Conservation (phyloP, 2,797 vertebrate species). For the Ceyx erithaca region DNA sequence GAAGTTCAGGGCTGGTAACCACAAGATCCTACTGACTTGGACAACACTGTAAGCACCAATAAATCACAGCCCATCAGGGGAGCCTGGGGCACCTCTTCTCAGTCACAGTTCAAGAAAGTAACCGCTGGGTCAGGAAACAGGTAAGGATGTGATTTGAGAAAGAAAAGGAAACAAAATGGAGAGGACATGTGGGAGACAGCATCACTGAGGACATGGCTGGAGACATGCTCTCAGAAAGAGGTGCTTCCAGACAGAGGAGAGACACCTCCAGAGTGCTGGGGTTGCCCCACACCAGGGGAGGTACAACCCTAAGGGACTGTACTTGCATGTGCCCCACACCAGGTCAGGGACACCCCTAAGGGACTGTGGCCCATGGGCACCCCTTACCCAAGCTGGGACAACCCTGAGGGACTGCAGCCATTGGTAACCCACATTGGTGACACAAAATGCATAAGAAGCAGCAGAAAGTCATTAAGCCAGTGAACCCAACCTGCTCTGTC, state of each 20-base stretch:
- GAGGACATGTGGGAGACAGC: not conserved
- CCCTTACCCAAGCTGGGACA: not conserved
- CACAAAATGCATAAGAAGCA: not conserved
- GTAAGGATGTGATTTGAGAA: accelerated
- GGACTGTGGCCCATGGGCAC: not conserved
- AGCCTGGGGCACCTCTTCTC: not conserved
- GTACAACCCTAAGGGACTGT: not conserved
- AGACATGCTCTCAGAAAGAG: not conserved
- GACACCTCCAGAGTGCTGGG: accelerated
- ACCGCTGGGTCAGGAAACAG: not conserved
- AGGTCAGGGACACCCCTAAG: not conserved
- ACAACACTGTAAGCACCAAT: not conserved
- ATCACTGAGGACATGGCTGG: not conserved
- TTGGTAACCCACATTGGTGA: no score
- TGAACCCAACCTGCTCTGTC: not conserved
- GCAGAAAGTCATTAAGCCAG: not conserved
- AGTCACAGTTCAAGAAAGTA: not conserved
- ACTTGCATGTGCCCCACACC: not conserved
- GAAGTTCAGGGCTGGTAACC: not conserved
- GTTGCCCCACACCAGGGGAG: not conserved
- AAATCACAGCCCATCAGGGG: not conserved
- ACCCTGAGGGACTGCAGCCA: not conserved
- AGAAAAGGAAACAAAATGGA: not conserved
- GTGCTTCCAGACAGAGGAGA: not conserved
- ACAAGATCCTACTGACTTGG: not conserved